Base-by-base conservation (phyloP, 1,140 invertebrate species). In the Ostrea edulis region DNA sequence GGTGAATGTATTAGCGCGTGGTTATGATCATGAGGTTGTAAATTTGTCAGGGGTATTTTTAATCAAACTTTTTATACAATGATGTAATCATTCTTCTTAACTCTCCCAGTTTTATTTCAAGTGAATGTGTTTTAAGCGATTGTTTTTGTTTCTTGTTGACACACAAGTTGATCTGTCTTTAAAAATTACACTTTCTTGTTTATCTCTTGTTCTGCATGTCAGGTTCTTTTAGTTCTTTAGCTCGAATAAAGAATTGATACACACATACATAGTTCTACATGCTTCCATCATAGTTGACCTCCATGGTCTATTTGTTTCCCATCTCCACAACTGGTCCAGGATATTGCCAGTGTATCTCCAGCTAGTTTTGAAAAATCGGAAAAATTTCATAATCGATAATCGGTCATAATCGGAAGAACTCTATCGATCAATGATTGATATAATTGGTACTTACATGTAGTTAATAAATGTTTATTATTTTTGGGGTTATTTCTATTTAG, bases 11-110 rank as follows among this genome's bases (percentile, higher is more conserved):
- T 20, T 62, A 62, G 55, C 55, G 20, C 53, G 0, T n/a, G 82
- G 20, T 83, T 53, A 83, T 53, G 44, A 54, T 53, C 44, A n/a
- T 52, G 82, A 83, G 82, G 82, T 52, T 53, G 44, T 77, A 29
- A 44, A 77, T 77, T 14, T 25, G n/a, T 77, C 22, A 25, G 9
- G 68, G 68, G 22, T 29, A 77, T 77, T 77, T 25, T 29, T 12
- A 35, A 62, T 62, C 55, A 62, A 62, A 62, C 68, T 77, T 77
- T 71, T 11, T 77, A 25, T 77, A 77, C 22, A 3, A 25, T 29
- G 68, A 77, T 77, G 68, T 77, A 35, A 62, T 8, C 55, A 62
- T 62, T 62, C 55, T 62, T 20, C 17, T 17, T 62, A 17, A 17
- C 55, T 58, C 12, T 62, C 55, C 55, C 55, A 62, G 17, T 62